phyloP scores from a whole-genome alignment of 2,113 vertebrate species.

The Solea senegalensis region DNA sequence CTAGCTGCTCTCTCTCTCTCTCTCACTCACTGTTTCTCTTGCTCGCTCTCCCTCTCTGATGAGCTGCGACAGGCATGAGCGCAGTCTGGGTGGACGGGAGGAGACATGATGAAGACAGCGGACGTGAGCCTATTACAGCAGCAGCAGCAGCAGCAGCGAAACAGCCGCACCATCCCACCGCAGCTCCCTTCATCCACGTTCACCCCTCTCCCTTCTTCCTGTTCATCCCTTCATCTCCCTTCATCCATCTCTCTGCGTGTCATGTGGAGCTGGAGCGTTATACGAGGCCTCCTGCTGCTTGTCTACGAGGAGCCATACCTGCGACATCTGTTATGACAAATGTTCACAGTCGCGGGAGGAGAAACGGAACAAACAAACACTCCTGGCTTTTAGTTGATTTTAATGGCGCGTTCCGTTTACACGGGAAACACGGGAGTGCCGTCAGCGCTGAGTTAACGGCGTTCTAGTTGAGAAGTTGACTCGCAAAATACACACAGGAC shows the following conservation, averaged over 20 bases:
- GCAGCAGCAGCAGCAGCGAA: slow-evolving; percentile 21
- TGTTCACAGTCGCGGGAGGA: slow-evolving; percentile 1
- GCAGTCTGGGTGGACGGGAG: slow-evolving; percentile 51
- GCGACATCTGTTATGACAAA: slow-evolving; percentile 6
- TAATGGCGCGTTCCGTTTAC: too few relatives aligned
- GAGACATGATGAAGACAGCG: slow-evolving; percentile 63
- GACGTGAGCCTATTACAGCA: slow-evolving; percentile 64
- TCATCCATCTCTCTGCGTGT: slow-evolving; percentile 19
- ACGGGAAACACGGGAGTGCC: too few relatives aligned
- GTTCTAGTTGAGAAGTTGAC: too few relatives aligned
- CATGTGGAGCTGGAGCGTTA: slow-evolving; percentile 15
- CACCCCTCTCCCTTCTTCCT: slow-evolving; percentile 8
- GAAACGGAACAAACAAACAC: background rate
- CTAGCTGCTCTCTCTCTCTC: slow-evolving; percentile 5
- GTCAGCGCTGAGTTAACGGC: too few relatives aligned
- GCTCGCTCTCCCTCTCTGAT: slow-evolving; percentile 45
- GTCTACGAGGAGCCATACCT: background rate
- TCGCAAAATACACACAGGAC: too few relatives aligned
- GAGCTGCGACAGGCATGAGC: slow-evolving; percentile 58
- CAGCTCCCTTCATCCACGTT: slow-evolving; percentile 41
- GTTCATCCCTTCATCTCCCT: slow-evolving; percentile 13
- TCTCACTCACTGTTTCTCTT: slow-evolving; percentile 1
- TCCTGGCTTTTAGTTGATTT: too few relatives aligned
- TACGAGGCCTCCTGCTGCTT: slow-evolving; percentile 13
- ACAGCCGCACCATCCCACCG: slow-evolving; percentile 21